Evolutionary conservation across 2,797 vertebrate species (phyloP), one percentile per base, ranked within the genome.

Genomic region (Nyctalus aviator): DNA sequence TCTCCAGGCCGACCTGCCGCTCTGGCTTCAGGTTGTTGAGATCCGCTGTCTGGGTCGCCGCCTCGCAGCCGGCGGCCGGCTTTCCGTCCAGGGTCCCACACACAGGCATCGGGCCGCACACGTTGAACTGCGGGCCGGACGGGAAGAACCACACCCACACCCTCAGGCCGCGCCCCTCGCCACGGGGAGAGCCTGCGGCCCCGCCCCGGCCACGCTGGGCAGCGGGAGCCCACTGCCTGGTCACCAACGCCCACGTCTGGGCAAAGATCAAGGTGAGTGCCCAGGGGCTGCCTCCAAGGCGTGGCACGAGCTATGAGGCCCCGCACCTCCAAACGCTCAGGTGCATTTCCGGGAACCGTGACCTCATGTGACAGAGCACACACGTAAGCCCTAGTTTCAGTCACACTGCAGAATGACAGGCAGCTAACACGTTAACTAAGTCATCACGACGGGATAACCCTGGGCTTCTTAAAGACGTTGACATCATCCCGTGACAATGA

Each of bases 31-130:
- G 94, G 0, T 94, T 90, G 8, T 59, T 93, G 14, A 95, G 30
- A 0, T 97, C 95, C 2, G 92, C 32, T 0, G 18, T 91, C 72
- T 94, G 32, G 23, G 32, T 46, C 6, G 98, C 98, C 82, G 98
- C 97, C 98, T 99, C 99, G 69, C 99, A 99, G 32, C 99, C 99
- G 0, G 98, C 98, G 46, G 97, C 97, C 7, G 89, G 44, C 62
- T 92, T 94, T 6, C 72, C 96, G 0, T 82, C 78, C 0, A 97
- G 93, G 0, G 25, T 1, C n/a, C 98, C 98, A 12, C 99, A 99
- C 0, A 79, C 77, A 0, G 97, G n/a, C 73, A 98, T 95, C 0
- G 96, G 44, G 6, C 97, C 98, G 91, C 99, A 99, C 96, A 99
- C 98, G 55, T 99, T 99, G 75, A 99, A 95, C 99, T 99, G 97